phyloP scores from a whole-genome alignment of 2,113 vertebrate genomes.

The Micromys minutus region DNA sequence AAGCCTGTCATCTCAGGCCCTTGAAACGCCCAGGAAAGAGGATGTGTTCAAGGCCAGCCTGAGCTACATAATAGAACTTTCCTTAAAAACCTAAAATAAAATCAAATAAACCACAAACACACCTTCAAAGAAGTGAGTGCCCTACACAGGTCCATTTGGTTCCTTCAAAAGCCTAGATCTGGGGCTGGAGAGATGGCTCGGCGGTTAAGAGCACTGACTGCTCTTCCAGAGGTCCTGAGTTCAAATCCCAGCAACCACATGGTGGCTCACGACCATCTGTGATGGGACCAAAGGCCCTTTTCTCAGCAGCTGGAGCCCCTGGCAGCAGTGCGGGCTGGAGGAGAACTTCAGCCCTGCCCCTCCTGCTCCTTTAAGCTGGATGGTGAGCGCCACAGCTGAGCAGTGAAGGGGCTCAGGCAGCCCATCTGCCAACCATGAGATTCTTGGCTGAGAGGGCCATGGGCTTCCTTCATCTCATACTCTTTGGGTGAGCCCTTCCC shows the following conservation, averaged over 20 bases:
- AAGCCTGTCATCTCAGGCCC: neutral
- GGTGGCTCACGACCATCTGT: too few species aligned
- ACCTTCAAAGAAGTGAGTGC: neutral
- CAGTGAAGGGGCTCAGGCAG: neutral
- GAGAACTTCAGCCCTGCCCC: neutral
- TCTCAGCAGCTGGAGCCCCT: neutral
- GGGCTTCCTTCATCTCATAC: neutral
- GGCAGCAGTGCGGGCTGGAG: neutral
- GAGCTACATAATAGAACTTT: neutral
- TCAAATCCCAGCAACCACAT: too few species aligned
- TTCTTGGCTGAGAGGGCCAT: neutral
- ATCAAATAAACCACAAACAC: neutral
- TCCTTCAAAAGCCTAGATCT: neutral
- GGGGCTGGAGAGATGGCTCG: too few species aligned
- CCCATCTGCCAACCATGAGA: fast-evolving
- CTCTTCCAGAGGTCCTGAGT: too few species aligned
- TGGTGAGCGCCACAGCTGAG: neutral
- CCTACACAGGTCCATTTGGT: neutral
- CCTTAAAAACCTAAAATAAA: neutral
- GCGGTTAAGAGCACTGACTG: too few species aligned
- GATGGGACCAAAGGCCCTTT: too few species aligned
- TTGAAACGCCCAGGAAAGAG: too few species aligned
- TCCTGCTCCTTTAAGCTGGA: neutral
- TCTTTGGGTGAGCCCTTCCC: neutral
- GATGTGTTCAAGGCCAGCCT: neutral